These are phyloP conservation scores for Apus apus DNA, from an alignment of 2,113 vertebrate genomes.

Conservation along the genomic window DNA sequence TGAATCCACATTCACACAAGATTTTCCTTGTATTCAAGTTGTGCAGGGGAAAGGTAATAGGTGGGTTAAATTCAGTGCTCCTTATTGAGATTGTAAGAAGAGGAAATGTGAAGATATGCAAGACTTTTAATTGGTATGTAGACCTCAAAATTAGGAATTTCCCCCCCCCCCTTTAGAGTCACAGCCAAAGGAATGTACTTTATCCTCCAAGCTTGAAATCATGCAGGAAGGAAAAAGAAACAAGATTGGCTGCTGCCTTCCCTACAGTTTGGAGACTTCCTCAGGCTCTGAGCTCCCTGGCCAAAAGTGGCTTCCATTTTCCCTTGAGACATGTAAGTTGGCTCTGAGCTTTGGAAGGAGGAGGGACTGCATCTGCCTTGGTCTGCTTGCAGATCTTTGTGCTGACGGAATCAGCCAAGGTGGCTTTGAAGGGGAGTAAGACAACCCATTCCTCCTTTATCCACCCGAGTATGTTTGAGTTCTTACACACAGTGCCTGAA, in stretches of 20 bases:
- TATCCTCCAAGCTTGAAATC: neutral
- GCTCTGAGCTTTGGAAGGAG: neutral
- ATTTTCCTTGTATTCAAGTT: neutral
- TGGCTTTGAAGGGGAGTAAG: neutral
- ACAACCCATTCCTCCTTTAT: neutral
- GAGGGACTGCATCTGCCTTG: neutral
- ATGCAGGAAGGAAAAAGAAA: neutral
- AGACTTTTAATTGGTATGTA: neutral
- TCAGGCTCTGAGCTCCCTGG: neutral
- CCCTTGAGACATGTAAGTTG: neutral
- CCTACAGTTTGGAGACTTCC: neutral
- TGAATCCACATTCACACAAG: neutral
- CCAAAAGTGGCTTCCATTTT: neutral
- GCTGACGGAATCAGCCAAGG: neutral
- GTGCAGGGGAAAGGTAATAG: neutral
- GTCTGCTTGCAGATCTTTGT: neutral
- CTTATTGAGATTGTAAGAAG: neutral
- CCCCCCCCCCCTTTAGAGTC: neutral
- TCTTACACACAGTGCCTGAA: neutral
- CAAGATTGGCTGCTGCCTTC: neutral
- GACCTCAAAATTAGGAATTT: neutral
- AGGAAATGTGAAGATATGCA: neutral
- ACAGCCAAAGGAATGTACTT: neutral
- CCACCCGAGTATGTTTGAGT: accelerated
- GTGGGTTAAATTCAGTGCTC: neutral